These are phyloP conservation scores for Morone chrysops DNA, from an alignment of 2,113 vertebrate species.

Conservation along the genomic window DNA sequence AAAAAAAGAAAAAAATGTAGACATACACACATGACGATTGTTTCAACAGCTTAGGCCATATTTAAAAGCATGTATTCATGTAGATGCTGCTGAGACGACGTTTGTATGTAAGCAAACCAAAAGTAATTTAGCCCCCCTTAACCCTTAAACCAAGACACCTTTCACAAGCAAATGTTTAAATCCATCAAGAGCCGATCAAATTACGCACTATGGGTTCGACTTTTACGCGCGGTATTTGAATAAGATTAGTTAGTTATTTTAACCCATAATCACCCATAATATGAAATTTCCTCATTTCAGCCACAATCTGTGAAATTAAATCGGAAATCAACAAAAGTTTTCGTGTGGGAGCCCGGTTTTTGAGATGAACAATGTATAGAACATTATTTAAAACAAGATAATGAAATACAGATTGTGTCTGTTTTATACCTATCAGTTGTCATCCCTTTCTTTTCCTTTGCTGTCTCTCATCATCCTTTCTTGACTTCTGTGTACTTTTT, in stretches of 20 bases:
- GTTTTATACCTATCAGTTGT: neutral
- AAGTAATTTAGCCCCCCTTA: neutral
- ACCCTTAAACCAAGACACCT: neutral
- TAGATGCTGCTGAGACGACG: neutral
- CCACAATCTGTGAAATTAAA: neutral
- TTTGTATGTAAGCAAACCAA: neutral
- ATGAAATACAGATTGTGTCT: neutral
- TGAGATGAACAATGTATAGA: slow-evolving; percentile 26
- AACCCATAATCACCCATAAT: neutral
- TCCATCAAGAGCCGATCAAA: neutral
- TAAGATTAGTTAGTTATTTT: neutral
- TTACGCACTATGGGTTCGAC: slow-evolving; percentile 15
- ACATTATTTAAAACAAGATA: neutral
- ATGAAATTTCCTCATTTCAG: neutral
- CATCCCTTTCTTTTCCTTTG: neutral
- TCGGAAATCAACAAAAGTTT: neutral
- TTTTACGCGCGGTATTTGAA: neutral
- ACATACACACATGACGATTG: neutral
- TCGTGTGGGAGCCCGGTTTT: neutral
- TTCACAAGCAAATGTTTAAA: neutral
- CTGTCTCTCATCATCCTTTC: neutral
- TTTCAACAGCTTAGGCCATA: neutral
- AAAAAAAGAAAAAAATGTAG: neutral
- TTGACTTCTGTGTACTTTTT: neutral
- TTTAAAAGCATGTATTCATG: neutral